Evolutionary conservation across 1,140 invertebrate genomes (phyloP), one percentile per base, ranked within the genome.

Genomic region (Oedothorax gibbosus): DNA sequence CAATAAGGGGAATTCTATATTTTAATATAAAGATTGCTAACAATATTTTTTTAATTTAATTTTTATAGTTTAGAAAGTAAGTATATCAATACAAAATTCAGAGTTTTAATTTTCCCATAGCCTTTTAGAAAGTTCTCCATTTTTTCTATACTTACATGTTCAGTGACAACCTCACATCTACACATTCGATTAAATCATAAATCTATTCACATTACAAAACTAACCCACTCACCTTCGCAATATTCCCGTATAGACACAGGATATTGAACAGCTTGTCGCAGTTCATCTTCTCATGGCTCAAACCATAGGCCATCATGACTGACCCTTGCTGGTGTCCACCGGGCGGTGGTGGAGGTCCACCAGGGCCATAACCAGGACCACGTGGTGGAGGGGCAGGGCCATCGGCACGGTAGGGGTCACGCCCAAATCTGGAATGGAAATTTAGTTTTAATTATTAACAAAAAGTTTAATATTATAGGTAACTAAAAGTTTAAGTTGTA

Each of bases 221-320:
- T 5, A 49, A 20, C 11, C 11, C 57, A 89, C 94, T 93, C 91
- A 99, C 97, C 93, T 97, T 94, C 73, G 97, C 94, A 86, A 99
- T 97, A 90, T 99, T 99, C 86, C 98, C 98, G 91, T 99, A 99
- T 57, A 99, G 93, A 91, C 98, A 99, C 91, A 99, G 97, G 78
- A 99, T 92, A 92, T 99, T 99, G 93, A 99, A 99, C n/a, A 99
- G 92, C 89, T 95, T 94, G 90, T 99, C 97, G 86, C 96, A 95
- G 91, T 99, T 99, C 89, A 98, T 96, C 89, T 96, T 96, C 87
- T 96, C 93, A 68, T 94, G 93, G 89, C 97, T 96, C 18, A 99
- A 92, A 49, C 98, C 98, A 91, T 99, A 99, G 51, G 99, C 96
- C 98, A 99, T 99, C 91, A 99, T 94, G 66, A 99, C 97, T 68